A percentile compares a stretch with the other conserved stretches of the same genome.
phyloP scores from a whole-genome alignment of 2,888 invertebrate species.

The Leptinotarsa juncta region DNA sequence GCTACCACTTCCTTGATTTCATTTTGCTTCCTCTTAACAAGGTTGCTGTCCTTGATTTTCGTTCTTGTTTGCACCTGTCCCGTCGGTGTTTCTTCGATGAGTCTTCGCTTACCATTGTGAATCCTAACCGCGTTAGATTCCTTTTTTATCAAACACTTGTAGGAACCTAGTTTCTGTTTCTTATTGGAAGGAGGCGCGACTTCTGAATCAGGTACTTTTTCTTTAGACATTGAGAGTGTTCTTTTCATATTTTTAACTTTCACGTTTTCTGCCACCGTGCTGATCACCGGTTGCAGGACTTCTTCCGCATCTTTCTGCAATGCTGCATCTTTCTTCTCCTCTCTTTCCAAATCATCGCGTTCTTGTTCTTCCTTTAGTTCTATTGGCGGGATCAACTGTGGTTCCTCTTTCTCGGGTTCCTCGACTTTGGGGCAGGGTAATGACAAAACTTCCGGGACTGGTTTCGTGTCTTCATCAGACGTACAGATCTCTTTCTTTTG shows the following conservation, averaged over 20 bases:
- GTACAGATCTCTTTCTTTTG: conserved; percentile 51
- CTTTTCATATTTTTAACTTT: conserved; percentile 67
- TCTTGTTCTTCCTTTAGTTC: conserved; percentile 40
- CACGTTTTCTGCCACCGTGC: conserved; percentile 64
- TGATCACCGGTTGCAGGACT: conserved; percentile 57
- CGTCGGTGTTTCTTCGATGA: conserved; percentile 61
- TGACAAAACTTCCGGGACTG: conserved; percentile 29
- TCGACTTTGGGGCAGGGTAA: conserved; percentile 37
- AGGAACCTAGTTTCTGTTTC: conserved; percentile 60
- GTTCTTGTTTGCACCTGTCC: conserved; percentile 55
- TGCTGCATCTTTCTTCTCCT: neutral
- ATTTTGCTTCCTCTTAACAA: conserved; percentile 66
- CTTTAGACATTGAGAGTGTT: conserved; percentile 63
- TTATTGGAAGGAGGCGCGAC: conserved; percentile 49
- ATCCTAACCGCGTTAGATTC: conserved; percentile 65
- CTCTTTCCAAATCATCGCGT: conserved; percentile 23
- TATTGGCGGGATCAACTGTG: conserved; percentile 19
- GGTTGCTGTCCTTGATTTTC: conserved; percentile 61
- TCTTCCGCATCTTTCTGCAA: conserved; percentile 39
- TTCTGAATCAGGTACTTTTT: conserved; percentile 50
- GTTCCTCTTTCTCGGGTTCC: conserved; percentile 31
- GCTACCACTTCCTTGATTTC: conserved; percentile 42
- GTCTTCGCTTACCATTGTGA: conserved; percentile 66
- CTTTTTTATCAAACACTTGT: conserved; percentile 66
- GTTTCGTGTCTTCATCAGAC: conserved; percentile 45